Base-by-base conservation (phyloP, 2,797 vertebrate genomes). In the Onychomys leucogaster region DNA sequence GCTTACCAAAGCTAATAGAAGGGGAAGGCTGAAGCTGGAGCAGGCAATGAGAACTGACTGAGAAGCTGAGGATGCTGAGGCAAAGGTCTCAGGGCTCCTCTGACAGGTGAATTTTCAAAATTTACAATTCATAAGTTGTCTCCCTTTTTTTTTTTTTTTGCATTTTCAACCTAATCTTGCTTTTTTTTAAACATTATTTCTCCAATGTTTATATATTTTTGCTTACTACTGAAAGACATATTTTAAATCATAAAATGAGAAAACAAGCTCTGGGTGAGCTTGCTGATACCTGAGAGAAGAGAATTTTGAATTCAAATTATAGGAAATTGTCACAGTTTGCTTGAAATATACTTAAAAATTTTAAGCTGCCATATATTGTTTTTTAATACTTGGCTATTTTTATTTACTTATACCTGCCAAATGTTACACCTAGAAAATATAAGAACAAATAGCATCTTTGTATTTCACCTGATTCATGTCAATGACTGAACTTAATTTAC, bases 1-100 rank as follows among this genome's bases (percentile, higher is more conserved):
- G 57, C 94, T 94, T 95, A 96, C 95, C 69, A 92, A 71, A 92
- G 85, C 41, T 96, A 96, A 94, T 92, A 46, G 86, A 87, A 92
- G 57, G 57, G 89, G 92, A 83, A 82, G 6, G 23, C 49, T 59
- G 80, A 73, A 52, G 19, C 41, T 19, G 0, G 57, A 78, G 23
- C 13, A 17, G 88, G 29, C 41, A n/a, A 2, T 11, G 46, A 90
- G 65, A 52, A 4, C 34, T 57, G 76, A 27, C 32, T 41, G 0
- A 32, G 76, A 96, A 92, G 23, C 6, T n/a, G 76, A 90, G 3
- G 41, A 69, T 10, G 12, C 17, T 11, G 21, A 81, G 23, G 13
- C 10, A 1, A 37, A 93, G 41, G 12, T 95, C 55, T 29, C 16
- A 27, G 21, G 16, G 16, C 3, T 7, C 13, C 37, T 71, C 55